Base-by-base conservation (phyloP, 2,113 vertebrate species). In the Physeter macrocephalus region DNA sequence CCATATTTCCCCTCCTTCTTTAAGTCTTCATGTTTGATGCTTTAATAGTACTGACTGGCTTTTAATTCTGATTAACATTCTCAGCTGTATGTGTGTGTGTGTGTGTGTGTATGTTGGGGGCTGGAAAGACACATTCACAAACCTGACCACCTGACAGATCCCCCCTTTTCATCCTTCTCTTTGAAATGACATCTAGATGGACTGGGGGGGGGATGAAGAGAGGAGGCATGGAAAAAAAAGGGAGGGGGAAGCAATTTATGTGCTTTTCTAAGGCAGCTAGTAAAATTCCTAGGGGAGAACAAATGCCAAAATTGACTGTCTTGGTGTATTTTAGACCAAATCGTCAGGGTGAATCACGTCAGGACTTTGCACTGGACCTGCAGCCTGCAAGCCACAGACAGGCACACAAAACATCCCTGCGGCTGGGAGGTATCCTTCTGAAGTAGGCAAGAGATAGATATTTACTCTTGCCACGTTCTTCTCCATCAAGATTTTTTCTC, bases 281-380 rank as follows among this genome's bases (percentile, higher is more conserved):
- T 98, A 98, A 98, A 98, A 98, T 98, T 98, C 98, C 98, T 98
- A 97, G 97, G 98, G 97, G 98, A 98, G 84, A 96, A 93, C 80
- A 97, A 98, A 93, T 98, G 98, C 98, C 98, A 98, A 98, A 98
- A 98, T 98, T 96, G 98, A 98, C 98, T 98, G 97, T 98, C 97
- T 98, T 97, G 96, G 98, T 98, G 87, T 98, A 97, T 98, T 98
- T 98, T 98, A 98, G 97, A 98, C 97, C 80, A 8, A 71, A 71
- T 98, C 96, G 49, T 94, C 98, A 95, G 97, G 97, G 97, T 98
- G 98, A 98, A 98, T 98, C 98, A 98, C 96, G 98, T 97, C 97
- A 98, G 97, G 87, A 94, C 96, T 98, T 97, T 95, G 98, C 97
- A 88, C 93, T 90, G 97, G 91, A 97, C 96, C 93, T 88, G 97